phyloP scores from a whole-genome alignment of 2,888 invertebrate species.

The Artemia sinica region DNA sequence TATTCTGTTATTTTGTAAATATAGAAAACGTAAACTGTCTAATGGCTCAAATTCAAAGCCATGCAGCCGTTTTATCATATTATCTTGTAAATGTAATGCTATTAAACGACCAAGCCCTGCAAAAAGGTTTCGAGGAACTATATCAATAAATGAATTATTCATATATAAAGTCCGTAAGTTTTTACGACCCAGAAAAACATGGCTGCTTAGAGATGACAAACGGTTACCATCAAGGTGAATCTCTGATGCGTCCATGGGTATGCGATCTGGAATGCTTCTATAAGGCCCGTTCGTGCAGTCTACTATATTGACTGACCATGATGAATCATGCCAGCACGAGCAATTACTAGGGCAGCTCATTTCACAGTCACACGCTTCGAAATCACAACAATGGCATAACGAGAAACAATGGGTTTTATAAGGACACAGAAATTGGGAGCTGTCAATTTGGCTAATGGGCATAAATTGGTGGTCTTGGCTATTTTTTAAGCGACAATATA shows the following conservation, averaged over 20 bases:
- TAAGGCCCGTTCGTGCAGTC: slow-evolving; percentile 47
- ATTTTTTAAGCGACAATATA: slow-evolving; percentile 61
- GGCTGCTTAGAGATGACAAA: slow-evolving; percentile 57
- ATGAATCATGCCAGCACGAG: slow-evolving; percentile 68
- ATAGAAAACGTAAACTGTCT: slow-evolving; percentile 49
- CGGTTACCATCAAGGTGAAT: slow-evolving; percentile 67
- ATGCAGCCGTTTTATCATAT: slow-evolving; percentile 47
- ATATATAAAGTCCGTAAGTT: slow-evolving; percentile 56
- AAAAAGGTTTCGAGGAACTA: slow-evolving; percentile 61
- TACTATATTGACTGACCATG: slow-evolving; percentile 66
- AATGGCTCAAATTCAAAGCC: slow-evolving; percentile 66
- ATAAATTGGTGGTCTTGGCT: slow-evolving; percentile 54
- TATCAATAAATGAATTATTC: slow-evolving; percentile 56
- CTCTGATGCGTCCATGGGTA: slow-evolving; percentile 78
- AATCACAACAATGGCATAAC: slow-evolving; percentile 72
- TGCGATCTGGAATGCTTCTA: slow-evolving; percentile 53
- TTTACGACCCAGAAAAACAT: slow-evolving; percentile 71
- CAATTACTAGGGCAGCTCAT: slow-evolving; percentile 74
- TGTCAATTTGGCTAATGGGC: slow-evolving; percentile 31
- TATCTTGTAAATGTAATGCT: slow-evolving; percentile 55
- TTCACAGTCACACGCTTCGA: slow-evolving; percentile 76
- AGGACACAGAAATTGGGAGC: slow-evolving; percentile 57
- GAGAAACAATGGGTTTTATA: slow-evolving; percentile 68
- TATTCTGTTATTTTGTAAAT: slow-evolving; percentile 55
- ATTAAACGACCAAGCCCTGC: slow-evolving; percentile 54